Base-by-base conservation (phyloP, 2,888 invertebrate genomes). In the Nemoura dubitans region DNA sequence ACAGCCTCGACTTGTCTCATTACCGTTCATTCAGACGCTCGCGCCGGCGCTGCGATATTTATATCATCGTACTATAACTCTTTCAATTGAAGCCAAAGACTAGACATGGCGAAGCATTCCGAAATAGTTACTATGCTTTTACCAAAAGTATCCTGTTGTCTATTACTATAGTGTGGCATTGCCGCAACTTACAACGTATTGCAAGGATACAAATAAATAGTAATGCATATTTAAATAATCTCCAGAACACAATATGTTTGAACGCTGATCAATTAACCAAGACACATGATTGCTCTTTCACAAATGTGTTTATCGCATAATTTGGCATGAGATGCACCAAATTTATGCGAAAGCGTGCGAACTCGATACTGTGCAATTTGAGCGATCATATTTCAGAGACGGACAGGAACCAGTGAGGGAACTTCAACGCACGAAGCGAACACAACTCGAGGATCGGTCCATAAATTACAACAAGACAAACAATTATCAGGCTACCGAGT, bases 1-100 rank as follows among this genome's bases (percentile, higher is more conserved):
- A 59, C 59, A 59, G 59, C 59, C 59, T 59, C 59, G n/a, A n/a
- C n/a, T 59, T 59, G 59, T 59, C 59, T 59, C 59, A 59, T 59
- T 59, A 59, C 14, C 59, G 2, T 59, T 21, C 59, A 59, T 59
- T 59, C 59, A 59, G 59, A 59, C 3, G 14, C n/a, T n/a, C n/a
- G n/a, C 16, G 21, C 3, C 59, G 59, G 6, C 59, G 3, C 59
- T 59, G 59, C 59, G 21, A 59, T 59, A 59, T 59, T 59, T 59
- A 59, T 59, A 59, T 10, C 59, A 59, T 59, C 21, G 59, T 59
- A 7, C 14, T 59, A 59, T 59, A 59, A 59, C 59, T 59, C 36
- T 36, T 10, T 59, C 59, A 59, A 59, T 59, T 59, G 59, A 59
- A 59, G 36, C 36, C 36, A 36, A 10, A 36, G 36, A 36, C 36